Percentiles rank a stretch among this genome's conserved stretches.
These are phyloP conservation scores for Stylophora pistillata DNA, from an alignment of 64 coral and sea anemone species.

Conservation along the genomic window DNA sequence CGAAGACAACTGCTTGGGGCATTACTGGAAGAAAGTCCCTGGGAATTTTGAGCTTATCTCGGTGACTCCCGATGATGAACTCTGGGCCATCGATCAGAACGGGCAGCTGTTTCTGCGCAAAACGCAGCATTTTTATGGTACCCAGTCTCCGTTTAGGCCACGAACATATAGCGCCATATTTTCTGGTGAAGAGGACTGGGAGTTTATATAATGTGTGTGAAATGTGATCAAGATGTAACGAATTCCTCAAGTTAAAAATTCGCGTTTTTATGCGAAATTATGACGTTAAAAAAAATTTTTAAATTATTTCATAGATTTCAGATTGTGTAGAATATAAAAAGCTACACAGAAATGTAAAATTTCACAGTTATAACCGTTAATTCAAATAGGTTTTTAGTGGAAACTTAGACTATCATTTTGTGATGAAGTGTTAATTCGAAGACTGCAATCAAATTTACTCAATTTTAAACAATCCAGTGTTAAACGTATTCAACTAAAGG, in stretches of 20 bases:
- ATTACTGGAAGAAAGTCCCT: conserved; percentile 98
- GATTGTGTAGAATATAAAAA: no score
- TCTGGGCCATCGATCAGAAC: conserved; percentile 87
- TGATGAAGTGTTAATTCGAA: no score
- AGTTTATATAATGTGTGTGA: conserved; percentile 56
- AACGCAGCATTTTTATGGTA: conserved; percentile 86
- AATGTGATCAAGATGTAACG: no score
- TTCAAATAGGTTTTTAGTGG: no score
- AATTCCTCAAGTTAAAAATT: background rate
- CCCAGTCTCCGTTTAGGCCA: conserved; percentile 79
- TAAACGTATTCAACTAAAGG: no score
- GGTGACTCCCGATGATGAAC: conserved; percentile 76
- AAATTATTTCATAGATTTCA: no score
- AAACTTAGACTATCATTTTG: no score
- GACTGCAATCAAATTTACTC: no score
- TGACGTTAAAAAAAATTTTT: no score
- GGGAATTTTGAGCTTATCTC: conserved; percentile 94
- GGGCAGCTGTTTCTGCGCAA: conserved; percentile 91
- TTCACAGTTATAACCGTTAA: no score
- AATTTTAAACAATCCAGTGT: no score
- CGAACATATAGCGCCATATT: conserved; percentile 74
- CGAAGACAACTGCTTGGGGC: conserved; percentile 67
- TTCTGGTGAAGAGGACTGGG: conserved; percentile 85
- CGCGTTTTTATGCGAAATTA: background rate
- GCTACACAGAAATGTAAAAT: no score